phyloP scores from a whole-genome alignment of 2,113 vertebrate genomes.

The Eurystomus gularis region DNA sequence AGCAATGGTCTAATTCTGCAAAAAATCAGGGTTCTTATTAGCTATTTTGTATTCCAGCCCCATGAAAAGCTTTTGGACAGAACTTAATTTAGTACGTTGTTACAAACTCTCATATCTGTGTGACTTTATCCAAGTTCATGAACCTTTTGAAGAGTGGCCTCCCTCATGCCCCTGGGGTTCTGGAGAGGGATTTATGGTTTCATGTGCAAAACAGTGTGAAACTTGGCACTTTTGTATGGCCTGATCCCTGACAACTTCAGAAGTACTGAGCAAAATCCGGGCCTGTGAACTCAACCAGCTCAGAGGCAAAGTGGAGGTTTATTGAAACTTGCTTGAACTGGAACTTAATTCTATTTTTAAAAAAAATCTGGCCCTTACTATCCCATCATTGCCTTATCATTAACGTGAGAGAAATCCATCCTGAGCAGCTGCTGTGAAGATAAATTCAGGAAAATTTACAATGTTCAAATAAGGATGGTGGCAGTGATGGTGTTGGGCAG shows the following conservation, averaged over 20 bases:
- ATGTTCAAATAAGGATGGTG: not conserved
- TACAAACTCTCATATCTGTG: not conserved
- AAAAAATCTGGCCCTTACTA: not conserved
- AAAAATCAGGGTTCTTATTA: not conserved
- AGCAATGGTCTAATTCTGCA: not conserved
- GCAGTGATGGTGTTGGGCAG: not conserved
- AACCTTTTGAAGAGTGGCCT: not conserved
- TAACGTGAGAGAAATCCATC: not conserved
- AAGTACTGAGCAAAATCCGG: not conserved
- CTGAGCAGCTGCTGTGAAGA: not conserved
- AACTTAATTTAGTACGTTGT: slow-evolving; percentile 10
- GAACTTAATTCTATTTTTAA: not conserved
- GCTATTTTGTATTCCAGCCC: not conserved
- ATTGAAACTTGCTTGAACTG: not conserved
- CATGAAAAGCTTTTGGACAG: not conserved
- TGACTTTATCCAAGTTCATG: slow-evolving; percentile 46
- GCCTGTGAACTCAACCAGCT: not conserved
- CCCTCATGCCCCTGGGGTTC: not conserved
- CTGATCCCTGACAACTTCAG: slow-evolving; percentile 2
- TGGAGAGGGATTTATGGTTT: slow-evolving; percentile 52
- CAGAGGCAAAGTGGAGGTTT: slow-evolving; percentile 1
- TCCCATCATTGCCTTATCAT: not conserved
- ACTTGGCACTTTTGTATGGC: slow-evolving; percentile 30
- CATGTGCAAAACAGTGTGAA: slow-evolving; percentile 53
- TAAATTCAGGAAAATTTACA: not conserved